Base-by-base conservation (phyloP, 2,888 invertebrate species). In the Scaptomyza tumidula region DNA sequence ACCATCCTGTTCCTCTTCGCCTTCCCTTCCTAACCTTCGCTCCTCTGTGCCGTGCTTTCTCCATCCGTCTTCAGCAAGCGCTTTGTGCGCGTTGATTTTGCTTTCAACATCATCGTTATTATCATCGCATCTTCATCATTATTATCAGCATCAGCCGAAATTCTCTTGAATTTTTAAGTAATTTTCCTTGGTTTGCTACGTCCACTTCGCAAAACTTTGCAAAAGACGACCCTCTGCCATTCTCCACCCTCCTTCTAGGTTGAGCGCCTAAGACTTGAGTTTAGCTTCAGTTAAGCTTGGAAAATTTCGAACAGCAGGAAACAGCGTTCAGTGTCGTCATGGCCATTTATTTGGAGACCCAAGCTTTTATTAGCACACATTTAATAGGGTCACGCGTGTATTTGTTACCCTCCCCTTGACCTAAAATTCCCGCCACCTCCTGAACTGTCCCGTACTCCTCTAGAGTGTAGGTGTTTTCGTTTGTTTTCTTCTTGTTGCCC, bases 341-440 rank as follows among this genome's bases (percentile, higher is more conserved):
- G 75, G 60, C 71, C 75, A 75, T 81, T 89, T 85, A 79, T 80
- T 84, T 72, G 70, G 66, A 67, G 85, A 89, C 84, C 72, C 79
- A 66, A 71, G 89, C 83, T 84, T 89, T 84, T 84, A 84, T 84
- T 84, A 84, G 83, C 88, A 89, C 83, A 84, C 89, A 84, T 89
- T 87, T 89, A 84, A 84, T 84, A 89, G 83, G 83, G 83, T 84
- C 83, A 84, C 89, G 89, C 83, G 83, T 84, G 89, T 85, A 86
- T 85, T 77, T 77, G 73, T 70, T 77, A 54, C 64, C 81, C 67
- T 35, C 49, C 76, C 62, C 24, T 59, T 58, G 71, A 54, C 72
- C 71, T 54, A 45, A 44, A 43, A 41, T 37, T 14, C 9, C 14
- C 13, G 9, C n/a, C 33, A 29, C 7, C 27, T 1, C 0, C 4